Conservation (phyloP, 2,113 vertebrate species). For the Seriola dumerili region DNA sequence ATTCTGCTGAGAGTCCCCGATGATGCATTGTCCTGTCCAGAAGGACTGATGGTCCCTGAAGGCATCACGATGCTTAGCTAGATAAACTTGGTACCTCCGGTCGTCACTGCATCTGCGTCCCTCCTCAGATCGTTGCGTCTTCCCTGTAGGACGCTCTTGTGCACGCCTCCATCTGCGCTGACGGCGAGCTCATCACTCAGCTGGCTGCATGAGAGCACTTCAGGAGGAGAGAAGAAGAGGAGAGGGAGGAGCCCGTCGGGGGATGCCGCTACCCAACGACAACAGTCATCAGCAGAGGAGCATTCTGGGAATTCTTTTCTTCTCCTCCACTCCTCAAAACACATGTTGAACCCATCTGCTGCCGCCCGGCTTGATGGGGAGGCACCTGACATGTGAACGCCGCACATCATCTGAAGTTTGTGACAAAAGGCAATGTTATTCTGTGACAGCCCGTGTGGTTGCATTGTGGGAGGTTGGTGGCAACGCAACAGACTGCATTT, state of each 20-base stretch:
- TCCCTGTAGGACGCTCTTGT: constrained; percentile 28
- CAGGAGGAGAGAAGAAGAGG: neutral
- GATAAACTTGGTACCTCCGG: neutral
- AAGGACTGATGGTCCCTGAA: constrained; percentile 31
- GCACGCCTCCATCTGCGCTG: constrained; percentile 44
- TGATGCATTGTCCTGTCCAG: too few species aligned
- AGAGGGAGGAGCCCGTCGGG: constrained; percentile 31
- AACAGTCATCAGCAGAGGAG: constrained; percentile 7
- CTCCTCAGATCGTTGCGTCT: constrained; percentile 13
- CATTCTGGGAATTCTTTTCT: constrained; percentile 2
- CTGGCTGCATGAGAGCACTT: constrained; percentile 53
- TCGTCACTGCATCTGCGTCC: neutral
- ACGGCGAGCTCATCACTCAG: constrained; percentile 48
- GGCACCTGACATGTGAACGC: neutral
- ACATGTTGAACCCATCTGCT: constrained; percentile 51
- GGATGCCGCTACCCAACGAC: constrained; percentile 17
- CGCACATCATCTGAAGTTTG: constrained; percentile 10
- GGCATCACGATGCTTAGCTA: constrained; percentile 20
- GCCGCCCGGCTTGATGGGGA: neutral
- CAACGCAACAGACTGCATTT: neutral
- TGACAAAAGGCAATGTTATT: neutral
- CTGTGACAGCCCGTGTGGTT: neutral
- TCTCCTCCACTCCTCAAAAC: neutral
- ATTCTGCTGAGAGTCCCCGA: too few species aligned
- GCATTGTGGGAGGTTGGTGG: neutral